A percentile compares a stretch with the other conserved stretches of the same genome.
These are phyloP conservation scores for Luscinia luscinia DNA, from an alignment of 2,797 vertebrate genomes.

Conservation along the genomic window DNA sequence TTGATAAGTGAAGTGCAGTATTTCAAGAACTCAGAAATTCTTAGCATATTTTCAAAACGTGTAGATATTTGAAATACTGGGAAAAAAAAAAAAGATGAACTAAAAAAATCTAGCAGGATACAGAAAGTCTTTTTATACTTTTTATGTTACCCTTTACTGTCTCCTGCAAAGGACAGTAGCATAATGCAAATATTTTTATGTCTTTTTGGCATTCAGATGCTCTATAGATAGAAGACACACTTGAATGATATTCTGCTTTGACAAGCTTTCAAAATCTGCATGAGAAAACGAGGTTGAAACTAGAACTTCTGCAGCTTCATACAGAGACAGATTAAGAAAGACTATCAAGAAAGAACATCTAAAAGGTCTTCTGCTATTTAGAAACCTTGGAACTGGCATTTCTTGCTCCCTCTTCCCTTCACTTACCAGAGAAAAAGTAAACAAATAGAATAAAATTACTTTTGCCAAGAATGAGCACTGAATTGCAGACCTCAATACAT, in stretches of 20 bases:
- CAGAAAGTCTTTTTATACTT: neutral
- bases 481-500: neutral
- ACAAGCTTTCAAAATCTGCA: neutral
- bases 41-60: neutral
- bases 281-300: neutral
- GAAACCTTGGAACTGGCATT: neutral
- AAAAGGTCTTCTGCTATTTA: conserved; percentile 6
- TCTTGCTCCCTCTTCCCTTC: neutral
- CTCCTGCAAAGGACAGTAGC: neutral
- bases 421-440: neutral
- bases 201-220: neutral
- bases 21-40: neutral
- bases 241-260: neutral
- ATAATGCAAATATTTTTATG: neutral
- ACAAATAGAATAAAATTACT: conserved; percentile 6
- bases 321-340: neutral
- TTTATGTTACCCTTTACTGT: neutral
- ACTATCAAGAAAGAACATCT: neutral
- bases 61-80: neutral
- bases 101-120: neutral
- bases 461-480: neutral
- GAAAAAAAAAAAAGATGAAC: neutral
- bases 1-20: neutral
- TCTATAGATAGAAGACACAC: neutral
- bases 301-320: neutral